Evolutionary conservation across 2,797 vertebrate species (phyloP), one percentile per base, ranked within the genome.

Genomic region (Fringilla coelebs): DNA sequence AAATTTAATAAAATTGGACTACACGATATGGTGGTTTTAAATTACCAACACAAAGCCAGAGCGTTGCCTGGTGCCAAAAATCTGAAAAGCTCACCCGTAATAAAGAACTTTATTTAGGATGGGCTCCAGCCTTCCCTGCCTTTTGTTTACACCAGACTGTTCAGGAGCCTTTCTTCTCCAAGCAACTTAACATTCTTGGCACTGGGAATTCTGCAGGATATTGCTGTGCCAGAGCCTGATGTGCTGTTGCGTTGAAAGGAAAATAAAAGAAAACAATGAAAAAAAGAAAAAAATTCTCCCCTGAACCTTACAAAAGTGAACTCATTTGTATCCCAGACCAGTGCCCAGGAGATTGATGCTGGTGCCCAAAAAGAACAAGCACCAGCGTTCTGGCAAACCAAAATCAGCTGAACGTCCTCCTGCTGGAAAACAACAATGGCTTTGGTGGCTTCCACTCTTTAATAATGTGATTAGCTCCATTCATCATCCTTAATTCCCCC

Each of bases 121-220:
- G 91, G 80, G 85, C 91, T 96, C 94, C 96, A 96, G 79, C 79
- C 73, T 93, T 84, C 66, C 92, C 85, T 96, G 94, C 61, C 91
- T 95, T 94, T 95, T 96, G 94, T 95, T 95, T 95, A 96, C 68
- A 94, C 43, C 94, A 96, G 81, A 54, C 62, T 80, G 65, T 54
- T 92, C 93, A 85, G 91, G 76, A 96, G 70, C 65, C 45, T 94
- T 94, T 90, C 88, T 94, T 88, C 90, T 92, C 94, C 93, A 93
- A 93, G 96, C 72, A 96, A 96, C 92, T 89, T 90, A 95, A 93
- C 92, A 91, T 92, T 96, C 87, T 90, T 96, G 95, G 94, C 92
- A 95, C 58, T 24, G 31, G 71, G 60, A 85, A 87, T 96, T 85
- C 78, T 96, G 86, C 89, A 95, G 85, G 79, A 84, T 91, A 80